Evolutionary conservation across 2,797 vertebrate species (phyloP).

Genomic region (Alectoris magna): DNA sequence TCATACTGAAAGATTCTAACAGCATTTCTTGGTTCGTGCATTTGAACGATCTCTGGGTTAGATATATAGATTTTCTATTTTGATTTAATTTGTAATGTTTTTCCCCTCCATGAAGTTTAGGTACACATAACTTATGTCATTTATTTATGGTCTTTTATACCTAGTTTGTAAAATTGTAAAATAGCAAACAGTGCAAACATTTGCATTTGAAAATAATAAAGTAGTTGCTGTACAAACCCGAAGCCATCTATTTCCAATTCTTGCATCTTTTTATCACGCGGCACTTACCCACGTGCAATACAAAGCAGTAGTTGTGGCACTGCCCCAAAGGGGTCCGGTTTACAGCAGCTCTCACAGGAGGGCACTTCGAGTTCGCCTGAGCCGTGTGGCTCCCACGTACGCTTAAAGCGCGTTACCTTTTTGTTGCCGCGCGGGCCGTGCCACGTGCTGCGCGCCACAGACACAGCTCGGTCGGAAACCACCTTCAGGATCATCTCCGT

Average conservation of each 20-base stretch:
- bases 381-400: rapidly evolving
- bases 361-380: rapidly evolving
- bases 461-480: not conserved
- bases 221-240: constrained; percentile 89
- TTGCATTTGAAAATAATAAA: constrained; percentile 97
- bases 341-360: not conserved
- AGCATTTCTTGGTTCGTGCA: constrained; percentile 85
- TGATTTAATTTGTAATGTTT: constrained; percentile 84
- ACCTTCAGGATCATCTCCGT: not conserved
- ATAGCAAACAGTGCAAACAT: constrained; percentile 92
- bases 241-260: constrained; percentile 21
- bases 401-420: rapidly evolving
- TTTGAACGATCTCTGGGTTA: constrained; percentile 87
- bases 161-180: constrained; percentile 99
- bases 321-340: not conserved
- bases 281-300: not conserved
- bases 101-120: constrained; percentile 89
- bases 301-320: not conserved
- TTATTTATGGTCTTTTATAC: constrained; percentile 99
- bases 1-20: constrained; percentile 87
- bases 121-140: constrained; percentile 99
- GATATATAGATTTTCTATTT: constrained; percentile 90
- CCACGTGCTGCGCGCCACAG: rapidly evolving
- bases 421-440: rapidly evolving
- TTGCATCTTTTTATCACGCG: not conserved